Evolutionary conservation across 2,797 vertebrate species (phyloP).

Genomic region (Rousettus madagascariensis): DNA sequence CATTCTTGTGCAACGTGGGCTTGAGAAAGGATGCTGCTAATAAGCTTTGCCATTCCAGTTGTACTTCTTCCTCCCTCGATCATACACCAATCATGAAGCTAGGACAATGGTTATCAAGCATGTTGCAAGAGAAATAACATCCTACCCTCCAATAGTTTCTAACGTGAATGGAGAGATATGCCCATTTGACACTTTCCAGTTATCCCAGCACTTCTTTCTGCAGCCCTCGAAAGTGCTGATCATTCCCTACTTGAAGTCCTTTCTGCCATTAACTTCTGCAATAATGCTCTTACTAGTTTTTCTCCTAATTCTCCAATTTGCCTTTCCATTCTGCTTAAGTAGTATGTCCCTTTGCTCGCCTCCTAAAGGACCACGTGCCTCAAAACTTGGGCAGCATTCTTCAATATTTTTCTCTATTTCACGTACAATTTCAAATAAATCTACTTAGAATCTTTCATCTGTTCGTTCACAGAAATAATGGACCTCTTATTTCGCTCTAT

Average conservation of each 20-base stretch:
- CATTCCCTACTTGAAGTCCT: not conserved
- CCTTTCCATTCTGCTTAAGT: not conserved
- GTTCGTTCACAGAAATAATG: not conserved
- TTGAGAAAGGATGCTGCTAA: slow-evolving; percentile 10
- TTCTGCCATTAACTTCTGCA: not conserved
- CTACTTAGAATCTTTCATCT: not conserved
- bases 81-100: not conserved
- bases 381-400: not conserved
- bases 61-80: not conserved
- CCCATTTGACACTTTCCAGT: not conserved
- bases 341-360: not conserved
- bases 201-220: not conserved
- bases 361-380: not conserved
- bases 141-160: not conserved
- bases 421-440: not conserved
- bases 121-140: not conserved
- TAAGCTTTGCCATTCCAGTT: slow-evolving; percentile 10
- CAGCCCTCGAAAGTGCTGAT: not conserved
- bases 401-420: not conserved
- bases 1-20: not conserved
- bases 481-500: not conserved
- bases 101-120: not conserved
- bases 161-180: not conserved
- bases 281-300: not conserved
- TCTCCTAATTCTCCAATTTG: not conserved